Evolutionary conservation across 2,888 invertebrate genomes (phyloP).

Genomic region (Rhagium mordax): DNA sequence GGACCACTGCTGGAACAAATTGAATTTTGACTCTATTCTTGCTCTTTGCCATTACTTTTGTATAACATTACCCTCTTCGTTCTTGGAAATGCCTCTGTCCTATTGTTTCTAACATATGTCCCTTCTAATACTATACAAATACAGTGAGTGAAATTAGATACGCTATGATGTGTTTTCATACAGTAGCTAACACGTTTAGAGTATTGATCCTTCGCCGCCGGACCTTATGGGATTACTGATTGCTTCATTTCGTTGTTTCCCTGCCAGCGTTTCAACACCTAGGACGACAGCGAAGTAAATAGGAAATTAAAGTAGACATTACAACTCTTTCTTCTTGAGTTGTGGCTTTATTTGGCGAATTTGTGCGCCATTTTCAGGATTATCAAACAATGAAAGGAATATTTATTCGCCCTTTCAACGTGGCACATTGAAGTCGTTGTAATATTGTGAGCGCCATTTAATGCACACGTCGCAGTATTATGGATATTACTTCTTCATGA

Average conservation of each 20-base stretch:
- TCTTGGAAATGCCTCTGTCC: conserved; percentile 30
- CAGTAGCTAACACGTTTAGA: conserved; percentile 16
- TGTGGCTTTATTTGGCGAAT: not conserved
- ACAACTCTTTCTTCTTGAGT: not conserved
- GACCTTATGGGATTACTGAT: conserved; percentile 30
- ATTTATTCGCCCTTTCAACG: too few relatives aligned
- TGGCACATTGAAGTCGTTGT: too few relatives aligned
- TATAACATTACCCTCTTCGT: conserved; percentile 44
- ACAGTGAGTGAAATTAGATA: conserved; percentile 32
- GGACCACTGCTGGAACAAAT: conserved; percentile 50
- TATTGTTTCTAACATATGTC: conserved; percentile 37
- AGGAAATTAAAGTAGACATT: conserved; percentile 15
- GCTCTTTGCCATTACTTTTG: conserved; percentile 47
- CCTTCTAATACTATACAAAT: conserved; percentile 25
- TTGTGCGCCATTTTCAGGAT: not conserved
- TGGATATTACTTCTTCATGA: too few relatives aligned
- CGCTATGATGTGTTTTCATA: conserved; percentile 35
- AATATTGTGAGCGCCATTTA: too few relatives aligned
- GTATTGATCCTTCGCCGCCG: conserved; percentile 31
- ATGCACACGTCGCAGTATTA: too few relatives aligned
- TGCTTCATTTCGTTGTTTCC: conserved; percentile 23
- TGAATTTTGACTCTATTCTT: conserved; percentile 46
- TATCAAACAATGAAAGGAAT: not conserved
- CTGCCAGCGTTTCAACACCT: conserved; percentile 1
- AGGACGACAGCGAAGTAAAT: not conserved